Conservation (phyloP, 2,797 vertebrate species). For the Rhabdomys pumilio region DNA sequence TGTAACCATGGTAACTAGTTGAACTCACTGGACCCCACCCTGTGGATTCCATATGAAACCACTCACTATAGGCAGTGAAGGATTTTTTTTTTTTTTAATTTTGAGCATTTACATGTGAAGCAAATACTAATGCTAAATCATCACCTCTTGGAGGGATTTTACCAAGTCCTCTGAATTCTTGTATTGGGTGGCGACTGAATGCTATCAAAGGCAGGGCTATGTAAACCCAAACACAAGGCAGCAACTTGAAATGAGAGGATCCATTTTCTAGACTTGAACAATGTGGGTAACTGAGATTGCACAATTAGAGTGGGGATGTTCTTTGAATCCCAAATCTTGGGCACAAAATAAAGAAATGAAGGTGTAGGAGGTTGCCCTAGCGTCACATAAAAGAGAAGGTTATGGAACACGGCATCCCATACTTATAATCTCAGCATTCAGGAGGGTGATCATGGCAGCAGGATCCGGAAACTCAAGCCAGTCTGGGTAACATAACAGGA, state of each 20-base stretch:
- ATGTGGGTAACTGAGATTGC: background rate
- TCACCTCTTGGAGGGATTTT: background rate
- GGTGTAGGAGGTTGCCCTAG: background rate
- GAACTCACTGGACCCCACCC: conserved; percentile 1
- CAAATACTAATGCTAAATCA: background rate
- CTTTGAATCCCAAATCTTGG: background rate
- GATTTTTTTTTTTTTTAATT: background rate
- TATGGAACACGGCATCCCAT: background rate
- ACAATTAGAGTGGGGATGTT: background rate
- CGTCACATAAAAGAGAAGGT: background rate
- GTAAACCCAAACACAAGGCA: background rate
- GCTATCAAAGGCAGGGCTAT: background rate
- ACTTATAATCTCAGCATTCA: background rate
- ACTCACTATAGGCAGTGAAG: conserved; percentile 33
- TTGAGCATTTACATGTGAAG: conserved; percentile 29
- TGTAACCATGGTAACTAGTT: conserved; percentile 42
- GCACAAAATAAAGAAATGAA: background rate
- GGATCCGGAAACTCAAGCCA: background rate
- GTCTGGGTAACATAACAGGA: too few species aligned
- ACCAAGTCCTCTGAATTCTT: background rate
- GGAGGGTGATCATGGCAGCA: background rate
- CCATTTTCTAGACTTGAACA: background rate
- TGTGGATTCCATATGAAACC: background rate
- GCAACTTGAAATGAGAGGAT: background rate
- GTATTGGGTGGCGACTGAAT: background rate